A percentile compares a stretch with the other conserved stretches of the same genome.
Evolutionary conservation across 2,888 invertebrate species (phyloP).

Genomic region (Holacanthella duospinosa): DNA sequence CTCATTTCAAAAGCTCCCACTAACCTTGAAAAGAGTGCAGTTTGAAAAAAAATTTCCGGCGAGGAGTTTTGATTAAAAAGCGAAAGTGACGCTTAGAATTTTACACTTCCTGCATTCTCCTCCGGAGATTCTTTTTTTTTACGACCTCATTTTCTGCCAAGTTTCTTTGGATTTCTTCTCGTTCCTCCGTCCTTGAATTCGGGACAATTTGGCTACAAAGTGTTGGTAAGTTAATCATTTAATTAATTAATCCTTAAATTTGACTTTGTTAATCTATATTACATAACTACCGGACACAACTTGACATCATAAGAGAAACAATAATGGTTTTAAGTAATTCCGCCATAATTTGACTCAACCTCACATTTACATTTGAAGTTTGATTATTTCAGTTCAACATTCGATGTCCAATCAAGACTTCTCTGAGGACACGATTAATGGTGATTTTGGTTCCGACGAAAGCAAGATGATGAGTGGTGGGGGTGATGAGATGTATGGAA

Average conservation of each 20-base stretch:
- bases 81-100: neutral
- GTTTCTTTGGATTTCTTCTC: neutral
- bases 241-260: neutral
- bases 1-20: neutral
- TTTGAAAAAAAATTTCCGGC: neutral
- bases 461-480: constrained; percentile 24
- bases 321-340: too few species aligned
- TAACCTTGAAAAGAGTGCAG: neutral
- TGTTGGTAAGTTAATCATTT: neutral
- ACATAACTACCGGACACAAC: too few species aligned
- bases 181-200: too few species aligned
- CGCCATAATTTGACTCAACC: too few species aligned
- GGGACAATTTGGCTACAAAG: neutral
- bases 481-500: constrained; percentile 30
- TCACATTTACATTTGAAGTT: too few species aligned
- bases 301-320: too few species aligned
- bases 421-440: constrained; percentile 36
- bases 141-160: neutral
- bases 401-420: constrained; percentile 28
- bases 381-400: neutral
- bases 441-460: constrained; percentile 30
- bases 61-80: neutral
- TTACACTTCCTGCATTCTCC: neutral
- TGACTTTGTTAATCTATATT: neutral
- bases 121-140: neutral